Conservation (phyloP, 2,797 vertebrate species). For the Natrix natrix region DNA sequence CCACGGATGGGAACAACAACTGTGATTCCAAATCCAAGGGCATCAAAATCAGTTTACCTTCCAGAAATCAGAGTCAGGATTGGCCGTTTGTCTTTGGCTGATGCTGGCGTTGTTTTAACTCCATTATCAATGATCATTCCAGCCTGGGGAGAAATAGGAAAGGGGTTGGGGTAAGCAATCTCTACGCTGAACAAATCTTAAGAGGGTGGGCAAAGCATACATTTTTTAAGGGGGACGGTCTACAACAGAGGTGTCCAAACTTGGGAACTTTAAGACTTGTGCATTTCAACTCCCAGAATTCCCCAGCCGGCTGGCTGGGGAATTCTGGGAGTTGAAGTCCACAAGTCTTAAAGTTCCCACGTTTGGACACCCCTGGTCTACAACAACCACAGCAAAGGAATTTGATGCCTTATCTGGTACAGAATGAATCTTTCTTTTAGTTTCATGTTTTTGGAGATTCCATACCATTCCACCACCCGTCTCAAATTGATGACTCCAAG, state of each 20-base stretch:
- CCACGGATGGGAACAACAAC: neutral
- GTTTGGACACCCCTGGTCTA: no score
- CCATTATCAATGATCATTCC: slow-evolving; percentile 97
- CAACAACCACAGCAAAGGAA: neutral
- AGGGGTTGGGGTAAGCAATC: neutral
- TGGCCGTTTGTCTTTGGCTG: slow-evolving; percentile 91
- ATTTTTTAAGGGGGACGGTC: neutral
- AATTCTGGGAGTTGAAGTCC: no score
- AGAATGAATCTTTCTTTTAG: neutral
- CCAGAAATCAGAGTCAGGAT: slow-evolving; percentile 89
- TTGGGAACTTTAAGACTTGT: no score
- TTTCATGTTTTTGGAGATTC: neutral
- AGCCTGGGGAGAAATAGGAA: slow-evolving; percentile 72
- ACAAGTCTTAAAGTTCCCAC: no score
- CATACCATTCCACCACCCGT: neutral
- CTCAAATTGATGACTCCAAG: neutral
- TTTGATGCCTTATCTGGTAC: neutral
- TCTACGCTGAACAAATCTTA: neutral
- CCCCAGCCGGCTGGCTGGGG: no score
- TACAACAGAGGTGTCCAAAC: no score
- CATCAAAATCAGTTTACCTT: slow-evolving; percentile 73
- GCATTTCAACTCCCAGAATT: no score
- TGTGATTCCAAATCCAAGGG: neutral
- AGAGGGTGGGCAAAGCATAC: neutral
- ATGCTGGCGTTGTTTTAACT: slow-evolving; percentile 91